A percentile compares a stretch with the other conserved stretches of the same genome.
These are phyloP conservation scores for Eumeta japonica DNA, from an alignment of 1,140 invertebrate species.

Conservation along the genomic window DNA sequence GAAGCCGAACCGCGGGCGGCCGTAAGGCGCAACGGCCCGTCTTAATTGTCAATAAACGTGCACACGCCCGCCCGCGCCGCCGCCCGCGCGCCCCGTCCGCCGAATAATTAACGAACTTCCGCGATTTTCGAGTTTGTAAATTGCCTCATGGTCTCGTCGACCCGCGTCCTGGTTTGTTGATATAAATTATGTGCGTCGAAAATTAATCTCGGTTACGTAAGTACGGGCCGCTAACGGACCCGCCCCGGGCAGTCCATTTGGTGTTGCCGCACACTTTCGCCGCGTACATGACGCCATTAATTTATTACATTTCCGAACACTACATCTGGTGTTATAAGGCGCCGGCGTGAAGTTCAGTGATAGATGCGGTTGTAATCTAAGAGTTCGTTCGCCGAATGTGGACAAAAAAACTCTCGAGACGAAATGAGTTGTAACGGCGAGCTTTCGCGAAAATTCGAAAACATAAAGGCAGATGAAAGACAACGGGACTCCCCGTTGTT, in stretches of 20 bases:
- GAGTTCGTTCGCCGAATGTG: not conserved
- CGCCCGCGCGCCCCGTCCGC: slow-evolving; percentile 26
- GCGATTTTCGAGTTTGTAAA: slow-evolving; percentile 57
- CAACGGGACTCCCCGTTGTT: slow-evolving; percentile 7
- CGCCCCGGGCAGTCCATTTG: not conserved
- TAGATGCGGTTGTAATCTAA: too few relatives aligned
- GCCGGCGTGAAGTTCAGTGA: too few relatives aligned
- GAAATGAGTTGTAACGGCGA: not conserved
- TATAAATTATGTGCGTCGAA: slow-evolving; percentile 50
- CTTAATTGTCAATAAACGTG: slow-evolving; percentile 55
- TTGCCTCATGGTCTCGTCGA: slow-evolving; percentile 51
- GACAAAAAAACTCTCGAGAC: not conserved
- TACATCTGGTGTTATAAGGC: too few relatives aligned
- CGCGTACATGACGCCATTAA: not conserved
- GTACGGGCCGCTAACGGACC: slow-evolving; percentile 18
- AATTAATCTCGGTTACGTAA: slow-evolving; percentile 51
- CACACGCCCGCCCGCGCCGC: slow-evolving; percentile 37
- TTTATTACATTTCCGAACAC: not conserved
- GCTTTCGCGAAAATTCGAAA: slow-evolving; percentile 4
- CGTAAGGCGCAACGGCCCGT: slow-evolving; percentile 33
- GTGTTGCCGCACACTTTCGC: not conserved
- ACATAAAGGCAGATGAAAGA: slow-evolving; percentile 8
- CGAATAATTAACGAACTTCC: slow-evolving; percentile 56
- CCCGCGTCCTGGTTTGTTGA: slow-evolving; percentile 40
- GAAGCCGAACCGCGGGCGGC: slow-evolving; percentile 36